These are phyloP conservation scores for Eurytoma californica DNA, from an alignment of 2,888 invertebrate species.

Conservation along the genomic window DNA sequence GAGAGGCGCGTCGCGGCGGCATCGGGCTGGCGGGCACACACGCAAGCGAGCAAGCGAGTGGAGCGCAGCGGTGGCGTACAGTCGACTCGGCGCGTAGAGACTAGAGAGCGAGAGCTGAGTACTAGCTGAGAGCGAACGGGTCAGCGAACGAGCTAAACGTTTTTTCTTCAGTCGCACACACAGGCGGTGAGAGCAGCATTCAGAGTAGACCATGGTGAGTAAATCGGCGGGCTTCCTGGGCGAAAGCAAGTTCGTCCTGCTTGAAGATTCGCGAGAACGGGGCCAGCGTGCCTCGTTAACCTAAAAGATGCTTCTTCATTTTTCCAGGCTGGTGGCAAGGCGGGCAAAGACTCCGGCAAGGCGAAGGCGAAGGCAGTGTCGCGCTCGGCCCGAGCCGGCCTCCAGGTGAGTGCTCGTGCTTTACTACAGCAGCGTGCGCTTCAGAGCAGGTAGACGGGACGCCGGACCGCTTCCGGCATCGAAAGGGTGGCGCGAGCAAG, in stretches of 20 bases:
- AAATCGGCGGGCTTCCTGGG: not conserved
- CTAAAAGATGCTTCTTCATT: slow-evolving; percentile 58
- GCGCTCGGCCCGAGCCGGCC: slow-evolving; percentile 97
- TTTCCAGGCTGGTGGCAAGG: slow-evolving; percentile 98
- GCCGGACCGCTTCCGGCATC: not conserved
- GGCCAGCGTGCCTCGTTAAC: slow-evolving; percentile 73
- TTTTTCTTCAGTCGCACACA: slow-evolving; percentile 9
- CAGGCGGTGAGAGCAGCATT: not conserved
- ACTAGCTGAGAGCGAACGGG: slow-evolving; percentile 3
- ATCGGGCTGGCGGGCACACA: not conserved
- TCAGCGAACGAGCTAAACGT: slow-evolving; percentile 9
- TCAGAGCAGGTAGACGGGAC: not conserved
- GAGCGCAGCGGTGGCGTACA: slow-evolving; percentile 10
- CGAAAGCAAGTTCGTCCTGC: not conserved
- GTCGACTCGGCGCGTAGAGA: no score
- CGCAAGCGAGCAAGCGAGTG: not conserved
- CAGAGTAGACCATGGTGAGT: slow-evolving; percentile 41
- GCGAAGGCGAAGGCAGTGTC: slow-evolving; percentile 99
- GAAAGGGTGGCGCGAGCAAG: not conserved
- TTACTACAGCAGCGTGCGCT: not conserved
- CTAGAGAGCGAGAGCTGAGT: not conserved
- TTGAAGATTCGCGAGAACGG: no score
- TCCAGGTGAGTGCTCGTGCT: slow-evolving; percentile 86
- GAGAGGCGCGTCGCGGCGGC: not conserved
- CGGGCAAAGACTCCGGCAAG: slow-evolving; percentile 99